A percentile compares a stretch with the other conserved stretches of the same genome.
Conservation (phyloP, 2,113 vertebrate genomes). For the Carassius carassius region DNA sequence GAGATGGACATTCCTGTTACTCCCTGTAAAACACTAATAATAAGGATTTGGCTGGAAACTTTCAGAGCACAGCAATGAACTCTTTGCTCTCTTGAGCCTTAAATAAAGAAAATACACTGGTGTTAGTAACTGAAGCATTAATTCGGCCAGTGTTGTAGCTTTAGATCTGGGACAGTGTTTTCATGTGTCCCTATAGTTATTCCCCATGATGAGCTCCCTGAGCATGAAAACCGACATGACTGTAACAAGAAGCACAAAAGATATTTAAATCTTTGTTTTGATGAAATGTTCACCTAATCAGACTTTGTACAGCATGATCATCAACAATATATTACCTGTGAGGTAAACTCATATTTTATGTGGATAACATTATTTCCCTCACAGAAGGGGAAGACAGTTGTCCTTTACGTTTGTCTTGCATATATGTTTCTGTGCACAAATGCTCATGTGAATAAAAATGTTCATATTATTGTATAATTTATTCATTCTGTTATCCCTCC, state of each 20-base stretch:
- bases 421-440: conserved; percentile 34
- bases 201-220: not conserved
- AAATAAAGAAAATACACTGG: not conserved
- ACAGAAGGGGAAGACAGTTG: conserved; percentile 30
- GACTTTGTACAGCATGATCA: conserved; percentile 14
- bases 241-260: not conserved
- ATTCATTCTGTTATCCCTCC: conserved; percentile 63
- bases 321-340: not conserved
- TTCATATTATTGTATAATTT: conserved; percentile 49
- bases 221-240: not conserved
- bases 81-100: not conserved
- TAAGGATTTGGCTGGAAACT: not conserved
- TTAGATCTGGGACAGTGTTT: not conserved
- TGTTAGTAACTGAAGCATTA: not conserved
- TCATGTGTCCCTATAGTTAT: not conserved
- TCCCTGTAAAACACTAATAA: not conserved
- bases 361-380: not conserved
- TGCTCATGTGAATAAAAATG: conserved; percentile 52
- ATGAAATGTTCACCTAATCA: not conserved
- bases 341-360: not conserved
- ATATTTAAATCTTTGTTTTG: not conserved
- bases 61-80: not conserved
- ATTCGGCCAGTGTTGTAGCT: not conserved
- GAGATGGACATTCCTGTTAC: conserved; percentile 8
- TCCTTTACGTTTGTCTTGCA: conserved; percentile 37